These are phyloP conservation scores for Arrhamphus sclerolepis DNA, from an alignment of 2,797 vertebrate genomes.

Conservation along the genomic window DNA sequence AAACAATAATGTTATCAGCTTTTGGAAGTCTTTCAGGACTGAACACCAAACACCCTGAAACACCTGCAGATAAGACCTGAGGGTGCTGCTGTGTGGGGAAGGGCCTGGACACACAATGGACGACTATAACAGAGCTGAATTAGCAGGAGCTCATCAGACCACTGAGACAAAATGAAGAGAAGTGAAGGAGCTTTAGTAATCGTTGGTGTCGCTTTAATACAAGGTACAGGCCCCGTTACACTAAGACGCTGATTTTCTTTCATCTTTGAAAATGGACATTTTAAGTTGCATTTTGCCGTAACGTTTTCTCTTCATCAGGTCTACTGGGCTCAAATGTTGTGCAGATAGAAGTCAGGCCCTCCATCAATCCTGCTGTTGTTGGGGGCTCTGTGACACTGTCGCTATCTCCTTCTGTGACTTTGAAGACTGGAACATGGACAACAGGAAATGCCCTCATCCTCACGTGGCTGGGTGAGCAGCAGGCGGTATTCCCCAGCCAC, in stretches of 20 bases:
- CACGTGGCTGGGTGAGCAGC: constrained; percentile 47
- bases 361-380: constrained; percentile 47
- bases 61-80: constrained; percentile 61
- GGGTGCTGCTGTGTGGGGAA: constrained; percentile 1
- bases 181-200: constrained; percentile 1
- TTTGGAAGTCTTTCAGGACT: constrained; percentile 48
- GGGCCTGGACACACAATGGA: constrained; percentile 42
- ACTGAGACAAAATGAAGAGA: constrained; percentile 48
- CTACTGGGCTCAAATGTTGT: constrained; percentile 36
- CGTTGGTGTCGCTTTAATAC: constrained; percentile 42
- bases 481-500: constrained; percentile 33
- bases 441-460: constrained; percentile 44
- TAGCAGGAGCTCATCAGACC: constrained; percentile 16
- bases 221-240: constrained; percentile 36
- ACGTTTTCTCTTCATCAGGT: constrained; percentile 23
- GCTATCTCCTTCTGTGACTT: constrained; percentile 27
- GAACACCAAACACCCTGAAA: constrained; percentile 30
- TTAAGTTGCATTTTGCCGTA: neutral
- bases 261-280: neutral
- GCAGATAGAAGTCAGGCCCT: constrained; percentile 43
- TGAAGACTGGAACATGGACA: constrained; percentile 60
- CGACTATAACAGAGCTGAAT: constrained; percentile 40
- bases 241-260: neutral
- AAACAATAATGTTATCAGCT: constrained; percentile 36
- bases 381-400: constrained; percentile 56